Conservation (phyloP, 2,113 vertebrate species). For the Thermophis baileyi region DNA sequence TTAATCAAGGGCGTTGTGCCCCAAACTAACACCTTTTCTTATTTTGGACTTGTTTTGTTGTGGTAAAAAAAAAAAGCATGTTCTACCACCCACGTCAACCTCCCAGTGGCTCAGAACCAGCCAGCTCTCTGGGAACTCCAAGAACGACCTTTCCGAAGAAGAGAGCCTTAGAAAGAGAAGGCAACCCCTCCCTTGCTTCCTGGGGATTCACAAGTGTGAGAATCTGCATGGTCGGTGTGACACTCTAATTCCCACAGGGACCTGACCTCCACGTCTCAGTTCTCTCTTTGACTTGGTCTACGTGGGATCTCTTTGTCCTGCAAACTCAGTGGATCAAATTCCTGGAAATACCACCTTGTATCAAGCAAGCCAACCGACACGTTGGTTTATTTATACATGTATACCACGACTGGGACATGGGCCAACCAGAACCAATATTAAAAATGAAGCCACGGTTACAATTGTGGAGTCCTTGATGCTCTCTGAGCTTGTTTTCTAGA, state of each 20-base stretch:
- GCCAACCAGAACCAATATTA: neutral
- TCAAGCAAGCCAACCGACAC: neutral
- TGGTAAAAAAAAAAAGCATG: constrained; percentile 46
- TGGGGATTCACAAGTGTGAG: neutral
- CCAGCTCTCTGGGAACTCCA: constrained; percentile 34
- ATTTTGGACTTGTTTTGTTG: constrained; percentile 45
- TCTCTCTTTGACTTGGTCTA: neutral
- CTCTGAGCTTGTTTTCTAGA: too few species aligned
- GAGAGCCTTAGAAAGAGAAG: neutral
- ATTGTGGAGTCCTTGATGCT: neutral
- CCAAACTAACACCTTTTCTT: constrained; percentile 60
- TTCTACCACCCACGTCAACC: constrained; percentile 34
- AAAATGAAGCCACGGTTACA: neutral
- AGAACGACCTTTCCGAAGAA: neutral
- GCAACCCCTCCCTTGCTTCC: neutral
- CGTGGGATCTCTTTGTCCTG: neutral
- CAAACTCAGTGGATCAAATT: neutral
- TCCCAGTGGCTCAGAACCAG: constrained; percentile 42
- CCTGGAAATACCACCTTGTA: neutral
- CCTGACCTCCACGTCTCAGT: neutral
- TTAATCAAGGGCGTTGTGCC: constrained; percentile 61
- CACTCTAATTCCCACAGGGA: neutral
- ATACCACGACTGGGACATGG: neutral
- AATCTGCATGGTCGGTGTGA: neutral
- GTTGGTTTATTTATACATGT: neutral